Evolutionary conservation across 2,888 invertebrate genomes (phyloP).

Genomic region (Opisthograptis luteolata): DNA sequence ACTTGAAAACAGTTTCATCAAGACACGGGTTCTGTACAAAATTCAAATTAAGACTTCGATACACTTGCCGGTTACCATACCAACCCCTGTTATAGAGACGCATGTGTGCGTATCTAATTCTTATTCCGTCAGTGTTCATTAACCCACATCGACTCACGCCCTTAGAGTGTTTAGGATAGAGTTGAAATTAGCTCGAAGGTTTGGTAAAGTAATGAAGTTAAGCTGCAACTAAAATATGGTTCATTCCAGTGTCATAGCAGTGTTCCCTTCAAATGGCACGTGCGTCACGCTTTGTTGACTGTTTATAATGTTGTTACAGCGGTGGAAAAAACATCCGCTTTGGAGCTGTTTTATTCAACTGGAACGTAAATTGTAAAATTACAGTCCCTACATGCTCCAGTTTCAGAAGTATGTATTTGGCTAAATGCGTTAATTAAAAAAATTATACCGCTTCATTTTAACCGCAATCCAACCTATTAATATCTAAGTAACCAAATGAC

Average conservation of each 20-base stretch:
- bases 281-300: constrained; percentile 54
- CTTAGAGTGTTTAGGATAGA: constrained; percentile 9
- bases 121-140: constrained; percentile 34
- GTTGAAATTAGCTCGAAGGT: constrained; percentile 12
- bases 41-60: constrained; percentile 59
- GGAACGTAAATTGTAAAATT: not conserved
- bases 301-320: constrained; percentile 57
- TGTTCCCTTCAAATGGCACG: constrained; percentile 54
- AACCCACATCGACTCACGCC: not conserved
- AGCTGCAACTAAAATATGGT: constrained; percentile 38
- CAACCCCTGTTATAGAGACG: constrained; percentile 57
- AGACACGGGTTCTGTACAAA: constrained; percentile 43
- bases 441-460: too few relatives aligned
- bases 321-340: constrained; percentile 59
- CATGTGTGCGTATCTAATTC: constrained; percentile 72
- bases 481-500: too few relatives aligned
- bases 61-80: constrained; percentile 53
- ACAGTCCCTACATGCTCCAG: too few relatives aligned
- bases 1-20: constrained; percentile 50
- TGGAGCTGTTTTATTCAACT: constrained; percentile 30
- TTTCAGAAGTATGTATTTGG: not conserved
- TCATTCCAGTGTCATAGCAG: constrained; percentile 26
- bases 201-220: constrained; percentile 27
- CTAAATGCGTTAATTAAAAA: too few relatives aligned
- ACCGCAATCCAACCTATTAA: too few relatives aligned